Conservation (phyloP, 2,888 invertebrate species). For the Tipula vernalis region DNA sequence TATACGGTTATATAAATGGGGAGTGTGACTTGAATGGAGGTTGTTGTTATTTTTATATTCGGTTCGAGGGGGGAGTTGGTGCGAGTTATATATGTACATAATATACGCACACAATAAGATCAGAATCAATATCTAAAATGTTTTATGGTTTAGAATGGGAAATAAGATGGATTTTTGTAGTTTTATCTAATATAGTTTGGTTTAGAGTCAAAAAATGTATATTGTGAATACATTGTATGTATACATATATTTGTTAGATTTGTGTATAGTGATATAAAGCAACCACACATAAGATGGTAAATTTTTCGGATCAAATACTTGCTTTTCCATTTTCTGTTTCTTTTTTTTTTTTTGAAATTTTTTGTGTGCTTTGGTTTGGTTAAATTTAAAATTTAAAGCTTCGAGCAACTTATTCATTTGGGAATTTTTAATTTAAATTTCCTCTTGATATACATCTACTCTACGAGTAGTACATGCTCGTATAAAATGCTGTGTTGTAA, state of each 20-base stretch:
- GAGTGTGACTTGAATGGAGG: background rate
- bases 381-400: background rate
- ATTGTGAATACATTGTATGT: no score
- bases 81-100: background rate
- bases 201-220: background rate
- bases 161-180: background rate
- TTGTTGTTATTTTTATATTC: background rate
- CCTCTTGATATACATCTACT: background rate
- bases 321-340: background rate
- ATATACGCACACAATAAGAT: background rate
- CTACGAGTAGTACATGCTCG: background rate
- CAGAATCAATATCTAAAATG: background rate
- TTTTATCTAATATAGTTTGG: background rate
- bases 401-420: background rate
- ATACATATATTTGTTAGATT: background rate
- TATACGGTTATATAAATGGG: background rate
- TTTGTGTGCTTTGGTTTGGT: background rate
- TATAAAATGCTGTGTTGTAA: background rate
- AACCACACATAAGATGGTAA: background rate
- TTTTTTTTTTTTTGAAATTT: background rate
- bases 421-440: constrained; percentile 4
- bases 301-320: background rate
- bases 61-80: background rate
- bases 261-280: background rate
- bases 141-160: background rate